Base-by-base conservation (phyloP, 1,140 invertebrate genomes). In the Sesamia nonagrioides region DNA sequence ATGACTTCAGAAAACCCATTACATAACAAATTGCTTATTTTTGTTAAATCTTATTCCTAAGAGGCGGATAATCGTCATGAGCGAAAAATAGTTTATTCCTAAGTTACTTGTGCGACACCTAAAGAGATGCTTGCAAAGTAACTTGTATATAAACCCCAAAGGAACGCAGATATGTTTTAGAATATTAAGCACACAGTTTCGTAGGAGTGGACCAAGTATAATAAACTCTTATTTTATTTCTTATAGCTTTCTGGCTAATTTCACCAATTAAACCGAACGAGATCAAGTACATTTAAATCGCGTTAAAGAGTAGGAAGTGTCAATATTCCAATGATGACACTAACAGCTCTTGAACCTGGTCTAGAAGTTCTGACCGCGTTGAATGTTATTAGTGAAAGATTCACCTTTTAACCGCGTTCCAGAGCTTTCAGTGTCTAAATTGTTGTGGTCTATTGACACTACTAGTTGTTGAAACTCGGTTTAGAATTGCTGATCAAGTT, bases 1-100 rank as follows among this genome's bases (percentile, higher is more conserved):
- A 69, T 85, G 80, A 79, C 76, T 73, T 85, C 82, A 81, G 83
- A 85, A 84, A 85, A 68, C 78, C 45, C 79, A 83, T 82, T 79
- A 63, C 66, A 81, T 79, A 85, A 77, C 81, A 80, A 86, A 82
- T 78, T 77, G 78, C 83, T 85, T 82, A 89, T 81, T 84, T 85
- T 85, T 86, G 75, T 81, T 89, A 82, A 88, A 86, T 86, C 89
- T 93, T 92, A 93, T 86, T 83, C 82, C 91, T 94, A 94, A 88
- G 91, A 94, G 92, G 92, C 92, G 92, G 92, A 94, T 90, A 91
- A 86, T 90, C 82, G 88, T 91, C 89, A 86, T 94, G 91, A 92
- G 90, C 92, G 87, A 91, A 86, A 86, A 78, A 80, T 82, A 73
- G 76, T 75, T 81, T 80, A 40, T 71, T 69, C 56, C 48, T 82